phyloP scores from a whole-genome alignment of 2,888 invertebrate genomes.

The Caenorhabditis afra region DNA sequence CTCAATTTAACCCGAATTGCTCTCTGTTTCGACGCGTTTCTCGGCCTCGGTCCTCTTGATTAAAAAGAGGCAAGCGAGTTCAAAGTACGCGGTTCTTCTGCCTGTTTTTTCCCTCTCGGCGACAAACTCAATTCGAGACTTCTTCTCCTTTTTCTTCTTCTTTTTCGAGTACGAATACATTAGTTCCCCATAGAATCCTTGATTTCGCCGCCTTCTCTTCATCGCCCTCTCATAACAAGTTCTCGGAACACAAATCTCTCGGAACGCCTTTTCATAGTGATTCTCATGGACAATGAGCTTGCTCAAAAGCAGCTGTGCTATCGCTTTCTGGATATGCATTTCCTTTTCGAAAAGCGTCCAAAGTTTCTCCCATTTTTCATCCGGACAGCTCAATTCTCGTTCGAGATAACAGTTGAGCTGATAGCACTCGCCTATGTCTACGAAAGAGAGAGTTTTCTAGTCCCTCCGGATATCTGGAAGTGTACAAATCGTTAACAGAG shows the following conservation, averaged over 20 bases:
- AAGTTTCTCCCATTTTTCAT: too few relatives aligned
- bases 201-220: background rate
- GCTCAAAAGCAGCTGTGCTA: too few relatives aligned
- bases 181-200: background rate
- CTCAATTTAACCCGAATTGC: conserved; percentile 16
- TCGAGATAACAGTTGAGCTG: too few relatives aligned
- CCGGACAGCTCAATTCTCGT: too few relatives aligned
- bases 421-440: too few relatives aligned
- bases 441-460: too few relatives aligned
- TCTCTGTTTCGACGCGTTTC: background rate
- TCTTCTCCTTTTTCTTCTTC: too few relatives aligned
- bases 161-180: background rate
- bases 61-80: background rate
- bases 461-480: background rate
- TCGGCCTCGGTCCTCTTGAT: background rate
- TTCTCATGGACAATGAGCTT: background rate
- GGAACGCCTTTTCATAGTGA: background rate
- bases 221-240: background rate
- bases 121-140: too few relatives aligned
- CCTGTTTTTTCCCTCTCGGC: too few relatives aligned
- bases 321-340: too few relatives aligned
- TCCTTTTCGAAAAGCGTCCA: too few relatives aligned
- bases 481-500: background rate
- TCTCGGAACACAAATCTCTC: background rate
- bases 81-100: background rate